Percentiles rank a stretch among this genome's conserved stretches.
These are phyloP conservation scores for Otus sunia DNA, from an alignment of 2,113 vertebrate species.

Conservation along the genomic window DNA sequence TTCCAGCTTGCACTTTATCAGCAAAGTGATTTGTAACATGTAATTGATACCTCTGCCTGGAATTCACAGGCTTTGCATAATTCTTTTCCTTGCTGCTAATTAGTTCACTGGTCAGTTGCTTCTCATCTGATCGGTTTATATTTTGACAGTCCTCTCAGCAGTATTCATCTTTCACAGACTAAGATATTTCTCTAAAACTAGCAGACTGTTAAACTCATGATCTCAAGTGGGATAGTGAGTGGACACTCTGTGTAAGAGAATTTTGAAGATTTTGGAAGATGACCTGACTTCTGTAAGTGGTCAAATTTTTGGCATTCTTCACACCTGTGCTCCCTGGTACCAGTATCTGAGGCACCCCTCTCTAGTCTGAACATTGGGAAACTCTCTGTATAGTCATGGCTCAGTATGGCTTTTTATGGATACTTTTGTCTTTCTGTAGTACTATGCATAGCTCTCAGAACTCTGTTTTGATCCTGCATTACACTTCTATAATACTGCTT, in stretches of 20 bases:
- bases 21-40: slow-evolving; percentile 3
- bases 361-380: neutral
- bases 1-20: neutral
- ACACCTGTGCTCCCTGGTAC: neutral
- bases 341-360: neutral
- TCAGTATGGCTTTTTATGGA: neutral
- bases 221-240: neutral
- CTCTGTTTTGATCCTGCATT: neutral
- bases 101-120: neutral
- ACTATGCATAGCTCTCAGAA: neutral
- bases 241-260: neutral
- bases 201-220: neutral
- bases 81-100: neutral
- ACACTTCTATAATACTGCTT: neutral
- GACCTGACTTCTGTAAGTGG: neutral
- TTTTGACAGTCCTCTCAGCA: neutral
- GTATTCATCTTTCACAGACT: neutral
- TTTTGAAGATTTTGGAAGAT: neutral
- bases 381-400: neutral
- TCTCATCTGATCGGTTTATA: neutral
- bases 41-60: neutral
- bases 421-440: neutral
- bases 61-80: slow-evolving; percentile 7
- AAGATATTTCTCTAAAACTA: neutral
- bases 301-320: neutral